These are phyloP conservation scores for Plebejus anna DNA, from an alignment of 2,888 invertebrate species.

Conservation along the genomic window DNA sequence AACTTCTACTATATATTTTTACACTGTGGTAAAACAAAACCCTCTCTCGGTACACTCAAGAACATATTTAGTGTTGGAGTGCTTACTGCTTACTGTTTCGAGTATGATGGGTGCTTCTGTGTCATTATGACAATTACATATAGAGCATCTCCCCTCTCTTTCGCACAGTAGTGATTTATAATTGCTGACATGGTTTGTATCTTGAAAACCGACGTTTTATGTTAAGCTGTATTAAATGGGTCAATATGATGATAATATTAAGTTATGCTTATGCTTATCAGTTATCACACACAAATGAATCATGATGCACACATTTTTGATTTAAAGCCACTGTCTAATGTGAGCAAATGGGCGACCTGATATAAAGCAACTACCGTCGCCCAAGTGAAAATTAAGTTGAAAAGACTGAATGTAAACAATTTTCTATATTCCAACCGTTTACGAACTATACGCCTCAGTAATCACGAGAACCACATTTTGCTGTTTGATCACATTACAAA, in stretches of 20 bases:
- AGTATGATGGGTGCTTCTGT: constrained; percentile 26
- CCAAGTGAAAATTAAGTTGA: too few species aligned
- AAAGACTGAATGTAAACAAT: too few species aligned
- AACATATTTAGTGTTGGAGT: constrained; percentile 22
- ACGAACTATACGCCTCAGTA: too few species aligned
- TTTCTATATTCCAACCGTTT: too few species aligned
- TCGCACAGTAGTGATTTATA: neutral
- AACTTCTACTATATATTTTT: neutral
- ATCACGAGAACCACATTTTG: too few species aligned
- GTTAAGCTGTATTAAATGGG: neutral
- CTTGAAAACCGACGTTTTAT: neutral
- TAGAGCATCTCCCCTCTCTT: constrained; percentile 2
- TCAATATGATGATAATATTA: neutral
- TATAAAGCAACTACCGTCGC: too few species aligned
- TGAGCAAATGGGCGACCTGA: too few species aligned
- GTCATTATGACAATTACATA: constrained; percentile 8
- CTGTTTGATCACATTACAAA: too few species aligned
- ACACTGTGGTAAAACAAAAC: neutral
- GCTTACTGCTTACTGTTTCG: neutral
- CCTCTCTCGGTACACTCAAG: neutral
- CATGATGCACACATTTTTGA: too few species aligned
- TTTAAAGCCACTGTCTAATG: too few species aligned
- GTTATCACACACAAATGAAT: too few species aligned
- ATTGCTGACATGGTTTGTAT: neutral
- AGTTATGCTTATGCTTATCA: neutral